Evolutionary conservation across 2,797 vertebrate genomes (phyloP).

Genomic region (Cyprinodon diabolis): DNA sequence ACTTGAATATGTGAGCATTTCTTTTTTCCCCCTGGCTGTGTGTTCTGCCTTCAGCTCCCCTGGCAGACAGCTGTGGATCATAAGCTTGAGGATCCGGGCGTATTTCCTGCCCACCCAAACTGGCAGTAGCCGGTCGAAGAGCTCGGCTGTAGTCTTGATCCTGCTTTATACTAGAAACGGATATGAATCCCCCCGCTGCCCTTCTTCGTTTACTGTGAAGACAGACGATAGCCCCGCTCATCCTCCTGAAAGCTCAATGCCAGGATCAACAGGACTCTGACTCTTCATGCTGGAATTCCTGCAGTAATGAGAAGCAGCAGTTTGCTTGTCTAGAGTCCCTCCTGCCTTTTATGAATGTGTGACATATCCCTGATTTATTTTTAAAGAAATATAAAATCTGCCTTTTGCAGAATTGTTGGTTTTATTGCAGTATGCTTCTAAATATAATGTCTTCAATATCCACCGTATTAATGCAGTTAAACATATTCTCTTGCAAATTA

Average conservation of each 20-base stretch:
- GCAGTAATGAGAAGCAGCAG: conserved; percentile 68
- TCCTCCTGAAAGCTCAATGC: conserved; percentile 49
- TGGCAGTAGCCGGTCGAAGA: conserved; percentile 24
- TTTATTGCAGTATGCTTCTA: conserved; percentile 7
- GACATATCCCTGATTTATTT: conserved; percentile 34
- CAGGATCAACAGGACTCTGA: conserved; percentile 61
- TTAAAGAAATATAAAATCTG: conserved; percentile 28
- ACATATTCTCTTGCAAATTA: background rate
- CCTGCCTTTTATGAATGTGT: conserved; percentile 24
- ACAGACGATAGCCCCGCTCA: conserved; percentile 49
- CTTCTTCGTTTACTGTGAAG: conserved; percentile 53
- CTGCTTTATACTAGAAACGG: conserved; percentile 55
- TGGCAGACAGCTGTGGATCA: conserved; percentile 67
- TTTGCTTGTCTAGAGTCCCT: conserved; percentile 44
- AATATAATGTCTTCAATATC: background rate
- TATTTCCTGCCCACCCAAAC: conserved; percentile 78
- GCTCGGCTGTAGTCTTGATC: conserved; percentile 58
- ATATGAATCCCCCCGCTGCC: conserved; percentile 58
- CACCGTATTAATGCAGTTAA: background rate
- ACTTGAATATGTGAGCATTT: conserved; percentile 30
- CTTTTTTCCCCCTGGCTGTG: conserved; percentile 6
- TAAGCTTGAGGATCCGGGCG: conserved; percentile 69
- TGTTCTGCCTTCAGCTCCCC: conserved; percentile 32
- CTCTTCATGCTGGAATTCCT: conserved; percentile 64
- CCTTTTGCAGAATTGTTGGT: conserved; percentile 10